phyloP scores from a whole-genome alignment of 2,888 invertebrate genomes.

The Dasysyrphus tricinctus region DNA sequence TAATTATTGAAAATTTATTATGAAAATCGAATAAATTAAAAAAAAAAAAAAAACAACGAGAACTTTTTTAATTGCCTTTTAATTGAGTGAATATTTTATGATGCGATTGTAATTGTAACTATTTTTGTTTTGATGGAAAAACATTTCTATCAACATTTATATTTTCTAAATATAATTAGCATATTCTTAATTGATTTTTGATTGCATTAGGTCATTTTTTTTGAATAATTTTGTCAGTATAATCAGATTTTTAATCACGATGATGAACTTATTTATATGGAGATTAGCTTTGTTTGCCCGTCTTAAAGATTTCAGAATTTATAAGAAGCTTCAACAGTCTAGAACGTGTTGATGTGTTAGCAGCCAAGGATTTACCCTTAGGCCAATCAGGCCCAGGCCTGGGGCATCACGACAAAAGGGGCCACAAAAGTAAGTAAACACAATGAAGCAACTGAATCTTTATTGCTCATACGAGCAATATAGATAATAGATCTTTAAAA shows the following conservation, averaged over 20 bases:
- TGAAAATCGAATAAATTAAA: background rate
- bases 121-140: background rate
- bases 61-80: conserved; percentile 23
- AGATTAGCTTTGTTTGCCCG: background rate
- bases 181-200: background rate
- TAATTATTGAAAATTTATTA: background rate
- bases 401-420: too few relatives aligned
- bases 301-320: background rate
- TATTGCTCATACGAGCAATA: too few relatives aligned
- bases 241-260: background rate
- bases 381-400: too few relatives aligned
- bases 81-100: conserved; percentile 26
- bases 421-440: too few relatives aligned
- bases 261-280: background rate
- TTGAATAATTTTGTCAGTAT: background rate
- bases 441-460: too few relatives aligned
- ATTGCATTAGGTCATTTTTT: background rate
- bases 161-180: background rate
- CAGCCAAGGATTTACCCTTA: too few relatives aligned
- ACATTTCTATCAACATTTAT: background rate
- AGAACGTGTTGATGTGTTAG: too few relatives aligned
- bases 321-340: too few relatives aligned
- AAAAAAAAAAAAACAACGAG: background rate
- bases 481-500: too few relatives aligned
- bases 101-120: background rate